Evolutionary conservation across 92 coral and sea anemone genomes (phyloP), one percentile per base, ranked within the genome.

Genomic region (Epizoanthus stellaris): DNA sequence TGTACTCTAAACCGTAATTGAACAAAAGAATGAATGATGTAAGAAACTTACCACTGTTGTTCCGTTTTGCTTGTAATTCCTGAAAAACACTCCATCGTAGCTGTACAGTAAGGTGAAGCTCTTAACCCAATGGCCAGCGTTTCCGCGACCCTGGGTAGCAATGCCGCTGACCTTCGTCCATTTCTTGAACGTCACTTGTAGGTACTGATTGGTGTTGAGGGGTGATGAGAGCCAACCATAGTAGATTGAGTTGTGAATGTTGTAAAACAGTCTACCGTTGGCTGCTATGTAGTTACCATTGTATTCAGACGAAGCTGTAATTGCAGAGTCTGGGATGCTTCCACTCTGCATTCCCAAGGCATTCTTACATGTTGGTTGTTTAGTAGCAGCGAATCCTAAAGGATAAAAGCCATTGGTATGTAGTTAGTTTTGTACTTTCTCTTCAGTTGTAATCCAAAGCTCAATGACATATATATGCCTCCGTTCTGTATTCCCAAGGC

Each of bases 301-400:
- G 23, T 77, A 62, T 11, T 77, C 40, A 5, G 82, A 15, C 39
- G 82, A 77, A 20, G 82, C 82, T 13, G 82, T 77, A 9, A 77
- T 39, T 7, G 82, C 82, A 17, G 82, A 77, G 12, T 4, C 30
- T 17, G 70, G 70, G 9, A 77, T 77, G n/a, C 12, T 56, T 4
- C 82, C 82, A 10, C 64, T 77, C 30, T 77, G 82, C 82, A 77
- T 77, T n/a, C 82, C 82, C 20, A 77, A 40, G 3, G 82, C 82
- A 7, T 42, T 62, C 82, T 42, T 77, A 42, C 82, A 77, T 42
- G 43, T 77, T 21, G 71, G 60, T 11, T 36, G 58, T 39, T 53
- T 56, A 2, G 82, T 71, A 19, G 20, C 59, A 0, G 70, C n/a
- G 47, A 77, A 77, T 36, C 82, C 82, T 77, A 17, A 62, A 7